phyloP scores from a whole-genome alignment of 1,140 invertebrate species.

The Theocolax elegans region DNA sequence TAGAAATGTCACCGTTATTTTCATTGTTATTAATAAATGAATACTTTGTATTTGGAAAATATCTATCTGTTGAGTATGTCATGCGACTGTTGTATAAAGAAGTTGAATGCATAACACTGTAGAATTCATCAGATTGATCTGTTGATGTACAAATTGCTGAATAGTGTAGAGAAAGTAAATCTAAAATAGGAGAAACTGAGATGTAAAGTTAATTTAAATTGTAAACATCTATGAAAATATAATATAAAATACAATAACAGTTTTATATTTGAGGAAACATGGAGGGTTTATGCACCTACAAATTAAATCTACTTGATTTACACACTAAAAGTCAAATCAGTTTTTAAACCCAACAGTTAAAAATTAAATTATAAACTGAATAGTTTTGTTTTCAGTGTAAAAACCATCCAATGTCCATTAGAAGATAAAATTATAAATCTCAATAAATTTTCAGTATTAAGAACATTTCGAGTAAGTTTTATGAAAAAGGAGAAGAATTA shows the following conservation, averaged over 20 bases:
- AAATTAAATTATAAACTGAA: too few species aligned
- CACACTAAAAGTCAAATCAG: too few species aligned
- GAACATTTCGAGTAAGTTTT: too few species aligned
- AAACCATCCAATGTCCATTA: too few species aligned
- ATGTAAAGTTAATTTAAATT: conserved; percentile 39
- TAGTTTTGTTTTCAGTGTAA: too few species aligned
- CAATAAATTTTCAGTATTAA: too few species aligned
- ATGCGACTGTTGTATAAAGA: conserved; percentile 53
- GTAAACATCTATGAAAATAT: conserved; percentile 14
- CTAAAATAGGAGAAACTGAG: conserved; percentile 46
- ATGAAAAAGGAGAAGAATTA: too few species aligned
- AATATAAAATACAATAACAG: not conserved
- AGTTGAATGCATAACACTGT: conserved; percentile 59
- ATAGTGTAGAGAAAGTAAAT: conserved; percentile 61
- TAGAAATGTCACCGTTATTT: conserved; percentile 52
- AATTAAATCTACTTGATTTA: too few species aligned
- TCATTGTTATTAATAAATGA: conserved; percentile 59
- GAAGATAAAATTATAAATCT: too few species aligned
- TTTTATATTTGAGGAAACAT: not conserved
- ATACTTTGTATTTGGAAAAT: conserved; percentile 53
- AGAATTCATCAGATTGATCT: conserved; percentile 58
- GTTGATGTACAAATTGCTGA: conserved; percentile 54
- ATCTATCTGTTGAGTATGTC: conserved; percentile 49
- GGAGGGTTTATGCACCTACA: too few species aligned
- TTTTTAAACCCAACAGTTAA: too few species aligned